These are phyloP conservation scores for Smutsia gigantea DNA, from an alignment of 2,797 vertebrate genomes.

Conservation along the genomic window DNA sequence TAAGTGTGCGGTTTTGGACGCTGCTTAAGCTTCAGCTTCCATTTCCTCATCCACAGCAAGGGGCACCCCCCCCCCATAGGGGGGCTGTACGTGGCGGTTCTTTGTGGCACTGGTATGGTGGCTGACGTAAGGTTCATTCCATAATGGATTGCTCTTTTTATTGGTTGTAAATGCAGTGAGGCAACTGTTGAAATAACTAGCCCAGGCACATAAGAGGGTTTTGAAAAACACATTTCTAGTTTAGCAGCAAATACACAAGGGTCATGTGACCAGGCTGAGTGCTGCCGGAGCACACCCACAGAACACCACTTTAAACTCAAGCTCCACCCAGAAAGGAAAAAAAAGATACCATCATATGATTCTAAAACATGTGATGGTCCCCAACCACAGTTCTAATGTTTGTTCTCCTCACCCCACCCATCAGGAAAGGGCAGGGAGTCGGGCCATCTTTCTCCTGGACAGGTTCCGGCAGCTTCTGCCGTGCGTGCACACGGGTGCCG, in stretches of 20 bases:
- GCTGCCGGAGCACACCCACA: background rate
- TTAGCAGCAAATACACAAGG: constrained; percentile 21
- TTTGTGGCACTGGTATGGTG: too few relatives aligned
- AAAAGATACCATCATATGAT: background rate
- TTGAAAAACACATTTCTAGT: background rate
- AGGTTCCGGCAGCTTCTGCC: background rate
- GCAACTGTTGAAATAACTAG: background rate
- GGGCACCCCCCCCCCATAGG: background rate
- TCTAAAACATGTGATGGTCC: background rate
- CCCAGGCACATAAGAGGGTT: background rate
- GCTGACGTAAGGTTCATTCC: background rate
- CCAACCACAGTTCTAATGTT: background rate
- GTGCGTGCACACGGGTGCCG: fast-evolving
- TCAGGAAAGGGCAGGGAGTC: background rate
- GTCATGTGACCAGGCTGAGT: too few relatives aligned
- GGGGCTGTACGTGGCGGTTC: background rate
- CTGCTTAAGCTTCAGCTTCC: background rate
- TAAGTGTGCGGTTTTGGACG: background rate
- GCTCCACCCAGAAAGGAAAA: background rate
- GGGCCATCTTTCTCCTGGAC: background rate
- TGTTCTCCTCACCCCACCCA: background rate
- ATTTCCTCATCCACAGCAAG: background rate
- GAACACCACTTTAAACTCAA: background rate
- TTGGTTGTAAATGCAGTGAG: background rate
- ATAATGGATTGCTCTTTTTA: constrained; percentile 7